Evolutionary conservation across 2,888 invertebrate species (phyloP).

Genomic region (Drosophila neotestacea): DNA sequence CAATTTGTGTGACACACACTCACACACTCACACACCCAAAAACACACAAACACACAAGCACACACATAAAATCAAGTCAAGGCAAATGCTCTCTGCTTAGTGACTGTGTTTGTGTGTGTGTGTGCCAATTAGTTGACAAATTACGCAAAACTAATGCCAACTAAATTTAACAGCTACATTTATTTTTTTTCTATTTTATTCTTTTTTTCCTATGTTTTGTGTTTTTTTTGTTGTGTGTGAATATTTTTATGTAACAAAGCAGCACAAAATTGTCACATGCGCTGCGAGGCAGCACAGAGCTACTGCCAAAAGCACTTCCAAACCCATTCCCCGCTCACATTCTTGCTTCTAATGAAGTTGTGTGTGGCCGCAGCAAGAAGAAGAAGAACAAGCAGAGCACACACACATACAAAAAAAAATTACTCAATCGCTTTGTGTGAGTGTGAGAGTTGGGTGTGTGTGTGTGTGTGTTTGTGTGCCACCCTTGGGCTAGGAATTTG

Average conservation of each 20-base stretch:
- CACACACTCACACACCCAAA: slow-evolving; percentile 15
- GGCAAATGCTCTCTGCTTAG: slow-evolving; percentile 30
- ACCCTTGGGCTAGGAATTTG: slow-evolving; percentile 70
- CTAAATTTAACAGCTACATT: slow-evolving; percentile 38
- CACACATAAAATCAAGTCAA: slow-evolving; percentile 42
- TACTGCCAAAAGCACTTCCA: slow-evolving; percentile 24
- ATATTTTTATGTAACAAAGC: slow-evolving; percentile 59
- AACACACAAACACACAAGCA: slow-evolving; percentile 20
- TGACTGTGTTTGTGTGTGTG: slow-evolving; percentile 23
- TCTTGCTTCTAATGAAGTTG: slow-evolving; percentile 71
- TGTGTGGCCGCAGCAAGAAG: slow-evolving; percentile 50
- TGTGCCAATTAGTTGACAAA: slow-evolving; percentile 76
- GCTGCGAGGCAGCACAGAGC: slow-evolving; percentile 16
- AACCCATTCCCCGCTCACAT: slow-evolving; percentile 30
- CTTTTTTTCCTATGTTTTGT: background rate
- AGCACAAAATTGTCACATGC: slow-evolving; percentile 52
- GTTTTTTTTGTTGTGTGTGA: background rate
- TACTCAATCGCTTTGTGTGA: slow-evolving; percentile 65
- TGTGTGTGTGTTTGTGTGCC: slow-evolving; percentile 40
- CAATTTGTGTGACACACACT: slow-evolving; percentile 59
- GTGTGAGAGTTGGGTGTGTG: slow-evolving; percentile 27
- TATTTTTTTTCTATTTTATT: slow-evolving; percentile 2
- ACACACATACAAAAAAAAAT: slow-evolving; percentile 47
- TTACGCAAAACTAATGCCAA: slow-evolving; percentile 74
- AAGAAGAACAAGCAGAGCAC: slow-evolving; percentile 21